These are phyloP conservation scores for Rhingia rostrata DNA, from an alignment of 2,888 invertebrate genomes.

Conservation along the genomic window DNA sequence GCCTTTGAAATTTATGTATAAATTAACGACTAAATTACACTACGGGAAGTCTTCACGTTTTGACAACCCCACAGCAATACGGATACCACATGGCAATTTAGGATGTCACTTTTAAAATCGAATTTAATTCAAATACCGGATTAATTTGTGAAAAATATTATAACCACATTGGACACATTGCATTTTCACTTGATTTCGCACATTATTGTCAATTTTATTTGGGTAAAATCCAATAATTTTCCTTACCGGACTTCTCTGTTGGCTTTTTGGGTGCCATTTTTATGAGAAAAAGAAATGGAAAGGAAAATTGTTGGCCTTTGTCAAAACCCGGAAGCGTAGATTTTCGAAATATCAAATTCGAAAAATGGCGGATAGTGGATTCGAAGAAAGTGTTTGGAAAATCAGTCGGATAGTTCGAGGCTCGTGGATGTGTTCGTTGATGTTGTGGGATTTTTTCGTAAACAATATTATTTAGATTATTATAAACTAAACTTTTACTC, in stretches of 20 bases:
- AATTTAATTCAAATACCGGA: not conserved
- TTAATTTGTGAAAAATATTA: slow-evolving; percentile 17
- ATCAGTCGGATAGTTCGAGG: not conserved
- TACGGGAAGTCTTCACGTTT: not conserved
- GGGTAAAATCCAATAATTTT: slow-evolving; percentile 79
- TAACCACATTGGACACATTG: slow-evolving; percentile 23
- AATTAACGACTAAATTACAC: not conserved
- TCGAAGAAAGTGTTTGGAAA: slow-evolving; percentile 44
- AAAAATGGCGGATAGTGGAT: slow-evolving; percentile 68
- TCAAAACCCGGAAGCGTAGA: slow-evolving; percentile 77
- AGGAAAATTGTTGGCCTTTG: slow-evolving; percentile 78
- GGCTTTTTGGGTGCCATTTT: slow-evolving; percentile 95
- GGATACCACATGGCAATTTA: slow-evolving; percentile 77
- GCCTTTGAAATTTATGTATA: not conserved
- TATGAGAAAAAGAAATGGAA: slow-evolving; percentile 83
- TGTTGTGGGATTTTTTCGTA: not conserved
- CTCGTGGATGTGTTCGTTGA: slow-evolving; percentile 25
- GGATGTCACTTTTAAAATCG: slow-evolving; percentile 30
- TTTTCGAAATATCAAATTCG: slow-evolving; percentile 75
- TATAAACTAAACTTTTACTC: too few species aligned
- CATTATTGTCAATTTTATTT: slow-evolving; percentile 12
- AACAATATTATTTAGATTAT: not conserved
- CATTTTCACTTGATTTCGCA: slow-evolving; percentile 47
- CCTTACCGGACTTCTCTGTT: slow-evolving; percentile 92
- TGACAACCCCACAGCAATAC: slow-evolving; percentile 22